Evolutionary conservation across 2,797 vertebrate genomes (phyloP).

Genomic region (Pristis pectinata): DNA sequence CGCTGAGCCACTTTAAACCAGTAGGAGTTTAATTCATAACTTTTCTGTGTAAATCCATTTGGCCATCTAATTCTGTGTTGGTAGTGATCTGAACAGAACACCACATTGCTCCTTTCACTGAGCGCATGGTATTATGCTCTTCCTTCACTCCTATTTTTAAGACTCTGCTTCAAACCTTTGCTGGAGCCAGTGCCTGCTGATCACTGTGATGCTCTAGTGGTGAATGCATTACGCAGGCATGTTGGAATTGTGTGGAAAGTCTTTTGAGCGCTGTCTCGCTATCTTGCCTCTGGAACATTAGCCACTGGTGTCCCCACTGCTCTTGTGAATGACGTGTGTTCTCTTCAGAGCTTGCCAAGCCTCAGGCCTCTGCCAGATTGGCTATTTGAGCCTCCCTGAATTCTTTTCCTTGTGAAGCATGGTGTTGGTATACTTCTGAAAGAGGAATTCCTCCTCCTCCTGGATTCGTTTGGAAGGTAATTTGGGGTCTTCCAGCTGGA

Average conservation of each 20-base stretch:
- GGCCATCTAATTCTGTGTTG: background rate
- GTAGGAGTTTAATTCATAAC: too few species aligned
- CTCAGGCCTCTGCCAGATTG: background rate
- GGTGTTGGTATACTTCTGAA: background rate
- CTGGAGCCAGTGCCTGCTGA: too few species aligned
- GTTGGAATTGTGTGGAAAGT: background rate
- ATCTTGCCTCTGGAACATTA: background rate
- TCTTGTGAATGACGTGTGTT: background rate
- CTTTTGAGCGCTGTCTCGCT: background rate
- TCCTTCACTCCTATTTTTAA: too few species aligned
- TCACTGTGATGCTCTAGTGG: background rate
- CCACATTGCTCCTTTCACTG: background rate
- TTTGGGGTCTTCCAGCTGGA: slow-evolving; percentile 51
- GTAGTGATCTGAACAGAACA: background rate
- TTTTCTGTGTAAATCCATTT: too few species aligned
- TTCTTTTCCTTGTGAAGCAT: slow-evolving; percentile 49
- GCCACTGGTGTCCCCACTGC: background rate
- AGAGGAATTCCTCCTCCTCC: slow-evolving; percentile 54
- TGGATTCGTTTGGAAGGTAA: slow-evolving; percentile 51
- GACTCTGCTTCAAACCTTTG: too few species aligned
- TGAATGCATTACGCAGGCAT: background rate
- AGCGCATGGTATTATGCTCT: too few species aligned
- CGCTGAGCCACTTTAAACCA: too few species aligned
- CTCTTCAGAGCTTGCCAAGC: background rate
- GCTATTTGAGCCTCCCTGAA: slow-evolving; percentile 15